phyloP scores from a whole-genome alignment of 2,113 vertebrate genomes.

The Channa argus region DNA sequence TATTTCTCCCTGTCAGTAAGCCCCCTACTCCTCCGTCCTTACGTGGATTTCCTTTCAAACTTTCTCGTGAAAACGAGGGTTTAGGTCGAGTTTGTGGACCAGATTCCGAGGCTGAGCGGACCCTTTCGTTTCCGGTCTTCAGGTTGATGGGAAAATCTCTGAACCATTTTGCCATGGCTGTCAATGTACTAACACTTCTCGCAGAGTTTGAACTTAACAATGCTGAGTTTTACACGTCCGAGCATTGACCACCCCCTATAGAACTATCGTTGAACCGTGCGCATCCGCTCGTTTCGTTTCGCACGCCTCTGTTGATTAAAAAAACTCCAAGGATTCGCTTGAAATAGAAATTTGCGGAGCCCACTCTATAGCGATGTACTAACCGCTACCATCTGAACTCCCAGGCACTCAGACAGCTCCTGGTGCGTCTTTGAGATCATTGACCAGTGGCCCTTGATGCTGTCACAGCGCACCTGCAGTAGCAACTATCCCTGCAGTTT shows the following conservation, averaged over 20 bases:
- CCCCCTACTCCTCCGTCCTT: conserved; percentile 82
- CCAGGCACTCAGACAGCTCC: conserved; percentile 15
- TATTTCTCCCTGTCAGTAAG: conserved; percentile 83
- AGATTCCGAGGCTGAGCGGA: conserved; percentile 85
- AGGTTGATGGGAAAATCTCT: conserved; percentile 93
- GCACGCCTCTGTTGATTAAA: conserved; percentile 12
- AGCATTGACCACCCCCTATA: not conserved
- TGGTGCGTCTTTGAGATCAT: conserved; percentile 53
- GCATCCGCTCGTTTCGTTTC: conserved; percentile 52
- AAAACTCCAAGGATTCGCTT: not conserved
- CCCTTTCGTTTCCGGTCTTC: conserved; percentile 89
- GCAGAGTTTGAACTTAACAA: not conserved
- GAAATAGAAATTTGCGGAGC: not conserved
- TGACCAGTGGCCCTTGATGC: conserved; percentile 25
- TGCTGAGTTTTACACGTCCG: not conserved
- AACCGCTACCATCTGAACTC: conserved; percentile 18
- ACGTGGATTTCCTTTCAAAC: conserved; percentile 81
- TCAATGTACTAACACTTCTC: conserved; percentile 5
- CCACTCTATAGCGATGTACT: not conserved
- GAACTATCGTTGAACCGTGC: conserved; percentile 8
- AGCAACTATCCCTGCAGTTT: conserved; percentile 83
- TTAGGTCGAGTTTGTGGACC: conserved; percentile 82
- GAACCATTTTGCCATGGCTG: conserved; percentile 94
- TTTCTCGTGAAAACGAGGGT: conserved; percentile 78
- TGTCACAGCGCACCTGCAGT: conserved; percentile 50